Conservation (phyloP, 2,797 vertebrate genomes). For the Tamandua tetradactyla region DNA sequence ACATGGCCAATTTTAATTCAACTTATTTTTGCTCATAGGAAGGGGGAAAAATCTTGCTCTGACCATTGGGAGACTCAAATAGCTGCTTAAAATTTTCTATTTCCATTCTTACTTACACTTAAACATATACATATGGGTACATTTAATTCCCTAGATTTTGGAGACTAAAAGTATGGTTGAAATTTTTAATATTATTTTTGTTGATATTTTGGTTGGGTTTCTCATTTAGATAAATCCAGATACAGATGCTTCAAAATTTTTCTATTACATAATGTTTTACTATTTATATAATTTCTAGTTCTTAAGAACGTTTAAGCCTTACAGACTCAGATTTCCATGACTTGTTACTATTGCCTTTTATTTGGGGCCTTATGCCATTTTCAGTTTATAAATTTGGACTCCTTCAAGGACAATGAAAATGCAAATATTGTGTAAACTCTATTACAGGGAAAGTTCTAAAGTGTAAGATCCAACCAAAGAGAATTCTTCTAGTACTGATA, state of each 20-base stretch:
- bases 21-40: not conserved
- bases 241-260: not conserved
- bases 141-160: conserved; percentile 16
- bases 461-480: not conserved
- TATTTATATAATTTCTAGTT: not conserved
- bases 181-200: conserved; percentile 48
- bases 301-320: not conserved
- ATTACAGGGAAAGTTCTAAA: not conserved
- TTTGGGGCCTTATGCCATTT: not conserved
- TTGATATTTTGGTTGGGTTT: not conserved
- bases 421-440: not conserved
- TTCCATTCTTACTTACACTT: not conserved
- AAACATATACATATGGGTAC: not conserved
- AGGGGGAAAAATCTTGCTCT: conserved; percentile 9
- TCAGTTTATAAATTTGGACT: conserved; percentile 50
- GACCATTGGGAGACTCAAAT: not conserved
- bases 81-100: conserved; percentile 8
- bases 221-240: not conserved
- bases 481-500: not conserved
- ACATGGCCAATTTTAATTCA: not conserved
- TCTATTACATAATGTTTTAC: not conserved
- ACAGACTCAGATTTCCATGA: conserved; percentile 1
- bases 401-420: conserved; percentile 11
- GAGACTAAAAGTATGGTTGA: conserved; percentile 45
- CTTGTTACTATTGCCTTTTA: conserved; percentile 48